Conservation (phyloP, 2,797 vertebrate species). For the Caiman crocodilus region DNA sequence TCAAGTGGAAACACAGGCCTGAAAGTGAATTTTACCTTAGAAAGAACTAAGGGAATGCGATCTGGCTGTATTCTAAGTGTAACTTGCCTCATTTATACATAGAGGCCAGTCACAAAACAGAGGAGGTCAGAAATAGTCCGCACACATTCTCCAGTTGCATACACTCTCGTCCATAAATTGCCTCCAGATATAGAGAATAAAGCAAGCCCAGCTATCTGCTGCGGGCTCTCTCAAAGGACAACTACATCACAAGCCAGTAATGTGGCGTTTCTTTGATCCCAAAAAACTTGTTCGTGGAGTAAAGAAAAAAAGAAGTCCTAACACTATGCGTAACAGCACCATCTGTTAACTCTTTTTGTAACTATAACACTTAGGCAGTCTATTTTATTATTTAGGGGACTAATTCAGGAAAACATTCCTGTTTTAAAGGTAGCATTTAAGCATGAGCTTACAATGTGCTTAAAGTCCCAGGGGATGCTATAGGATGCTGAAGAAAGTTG, state of each 20-base stretch:
- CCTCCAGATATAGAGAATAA: background rate
- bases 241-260: background rate
- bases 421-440: background rate
- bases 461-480: background rate
- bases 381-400: background rate
- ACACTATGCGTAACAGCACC: background rate
- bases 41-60: background rate
- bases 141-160: background rate
- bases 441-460: background rate
- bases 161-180: background rate
- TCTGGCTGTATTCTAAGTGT: background rate
- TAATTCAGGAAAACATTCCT: background rate
- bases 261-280: background rate
- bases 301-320: background rate
- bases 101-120: constrained; percentile 22
- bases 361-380: background rate
- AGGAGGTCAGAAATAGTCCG: constrained; percentile 40
- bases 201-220: background rate
- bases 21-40: background rate
- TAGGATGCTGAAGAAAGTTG: background rate
- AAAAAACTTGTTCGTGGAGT: background rate
- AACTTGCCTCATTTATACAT: constrained; percentile 37
- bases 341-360: background rate
- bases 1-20: background rate
- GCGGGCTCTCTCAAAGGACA: background rate